These are phyloP conservation scores for Oriolus oriolus DNA, from an alignment of 2,113 vertebrate species.

Conservation along the genomic window DNA sequence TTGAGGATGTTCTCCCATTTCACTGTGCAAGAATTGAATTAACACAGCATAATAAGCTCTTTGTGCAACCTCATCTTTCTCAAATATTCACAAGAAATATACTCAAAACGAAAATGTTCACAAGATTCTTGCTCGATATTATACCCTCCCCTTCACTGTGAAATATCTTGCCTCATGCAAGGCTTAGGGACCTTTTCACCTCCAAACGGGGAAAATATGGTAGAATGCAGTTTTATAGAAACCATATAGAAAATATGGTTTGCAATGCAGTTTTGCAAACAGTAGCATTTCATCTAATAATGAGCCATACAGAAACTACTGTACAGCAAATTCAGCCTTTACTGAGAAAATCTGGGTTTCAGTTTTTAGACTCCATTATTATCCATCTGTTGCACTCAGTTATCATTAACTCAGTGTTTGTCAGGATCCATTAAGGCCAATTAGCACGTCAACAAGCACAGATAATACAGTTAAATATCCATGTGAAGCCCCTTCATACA, in stretches of 20 bases:
- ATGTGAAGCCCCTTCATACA: neutral
- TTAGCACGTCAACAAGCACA: conserved; percentile 7
- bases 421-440: conserved; percentile 53
- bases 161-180: neutral
- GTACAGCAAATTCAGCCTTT: neutral
- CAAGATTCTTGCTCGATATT: neutral
- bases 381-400: conserved; percentile 32
- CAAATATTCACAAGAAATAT: neutral
- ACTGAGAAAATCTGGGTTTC: neutral
- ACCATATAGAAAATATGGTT: too few relatives aligned
- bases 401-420: conserved; percentile 29
- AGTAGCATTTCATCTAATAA: neutral
- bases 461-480: conserved; percentile 14
- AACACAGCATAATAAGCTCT: neutral
- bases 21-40: neutral
- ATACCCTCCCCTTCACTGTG: neutral
- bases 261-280: neutral
- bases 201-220: neutral
- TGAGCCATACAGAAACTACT: neutral
- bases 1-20: neutral
- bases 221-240: too few relatives aligned
- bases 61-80: neutral
- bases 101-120: neutral
- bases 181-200: neutral
- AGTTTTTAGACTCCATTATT: neutral